Evolutionary conservation across 1,140 invertebrate species (phyloP), one percentile per base, ranked within the genome.

Genomic region (Neelides sp.): DNA sequence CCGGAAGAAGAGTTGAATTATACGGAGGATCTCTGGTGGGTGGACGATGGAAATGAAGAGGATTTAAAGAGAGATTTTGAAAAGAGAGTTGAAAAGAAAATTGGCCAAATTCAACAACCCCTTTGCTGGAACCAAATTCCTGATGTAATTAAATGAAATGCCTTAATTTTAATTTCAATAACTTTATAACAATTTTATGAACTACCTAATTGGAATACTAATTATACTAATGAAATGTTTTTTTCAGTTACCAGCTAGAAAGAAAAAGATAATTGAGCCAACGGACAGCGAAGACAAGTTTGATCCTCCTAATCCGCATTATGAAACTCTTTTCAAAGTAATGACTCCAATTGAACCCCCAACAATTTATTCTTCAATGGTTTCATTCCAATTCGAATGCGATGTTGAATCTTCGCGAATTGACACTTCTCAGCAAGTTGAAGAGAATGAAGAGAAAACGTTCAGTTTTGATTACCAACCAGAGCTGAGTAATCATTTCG

Each of bases 381-480:
- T 36, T 19, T 13, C n/a, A n/a, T n/a, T n/a, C n/a, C n/a, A n/a
- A n/a, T n/a, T n/a, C n/a, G n/a, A n/a, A n/a, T n/a, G n/a, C n/a
- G n/a, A n/a, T n/a, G n/a, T n/a, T n/a, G n/a, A 32, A 10, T 8
- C n/a, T 15, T 8, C 45, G 27, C 23, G 32, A 41, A 26, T 46
- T 17, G 23, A n/a, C 22, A 17, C 7, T 34, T 15, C 36, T 17
- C 32, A 40, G n/a, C 19, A 41, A 10, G 15, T 17, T 12, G 15
- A n/a, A 3, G 44, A 49, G 17, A 37, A 36, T 22, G 23, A 53
- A 13, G 35, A 30, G 2, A 37, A 23, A n/a, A 42, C 65, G 7
- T 89, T 90, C 54, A 86, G 82, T 65, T 90, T 90, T 64, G 87
- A 92, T 68, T 70, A 73, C 57, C 85, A 91, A 61, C 85, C 85